Evolutionary conservation across 1,140 invertebrate species (phyloP).

Genomic region (Argopecten irradians): DNA sequence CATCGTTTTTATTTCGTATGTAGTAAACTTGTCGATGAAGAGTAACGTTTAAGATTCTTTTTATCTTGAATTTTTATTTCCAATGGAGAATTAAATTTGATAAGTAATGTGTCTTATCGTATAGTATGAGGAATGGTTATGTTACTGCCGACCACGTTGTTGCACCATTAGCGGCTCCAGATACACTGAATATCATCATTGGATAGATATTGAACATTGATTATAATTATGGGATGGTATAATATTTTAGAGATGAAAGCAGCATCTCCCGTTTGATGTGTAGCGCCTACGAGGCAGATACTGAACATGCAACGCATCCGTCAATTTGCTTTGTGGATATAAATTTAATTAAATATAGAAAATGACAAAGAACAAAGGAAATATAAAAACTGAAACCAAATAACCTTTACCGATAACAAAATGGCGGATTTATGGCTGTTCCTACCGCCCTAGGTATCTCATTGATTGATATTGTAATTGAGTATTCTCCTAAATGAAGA

Average conservation of each 20-base stretch:
- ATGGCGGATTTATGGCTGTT: background rate
- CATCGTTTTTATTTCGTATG: background rate
- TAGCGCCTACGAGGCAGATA: background rate
- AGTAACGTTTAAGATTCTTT: background rate
- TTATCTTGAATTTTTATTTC: background rate
- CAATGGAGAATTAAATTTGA: background rate
- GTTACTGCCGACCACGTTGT: background rate
- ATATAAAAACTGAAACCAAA: background rate
- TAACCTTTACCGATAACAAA: slow-evolving; percentile 2
- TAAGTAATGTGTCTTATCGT: background rate
- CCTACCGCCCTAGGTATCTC: background rate
- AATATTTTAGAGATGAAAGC: background rate
- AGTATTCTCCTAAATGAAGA: slow-evolving; percentile 1
- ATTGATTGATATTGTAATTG: background rate
- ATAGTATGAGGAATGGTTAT: background rate
- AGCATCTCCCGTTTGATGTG: background rate
- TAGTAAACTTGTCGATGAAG: background rate
- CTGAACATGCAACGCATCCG: background rate
- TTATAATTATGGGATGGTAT: background rate
- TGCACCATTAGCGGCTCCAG: background rate
- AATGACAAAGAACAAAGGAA: background rate
- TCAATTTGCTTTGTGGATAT: slow-evolving; percentile 18
- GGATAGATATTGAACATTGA: background rate
- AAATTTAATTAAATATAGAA: slow-evolving; percentile 3
- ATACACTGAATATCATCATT: background rate